Conservation (phyloP, 2,888 invertebrate species). For the Tupiocoris notatus region DNA sequence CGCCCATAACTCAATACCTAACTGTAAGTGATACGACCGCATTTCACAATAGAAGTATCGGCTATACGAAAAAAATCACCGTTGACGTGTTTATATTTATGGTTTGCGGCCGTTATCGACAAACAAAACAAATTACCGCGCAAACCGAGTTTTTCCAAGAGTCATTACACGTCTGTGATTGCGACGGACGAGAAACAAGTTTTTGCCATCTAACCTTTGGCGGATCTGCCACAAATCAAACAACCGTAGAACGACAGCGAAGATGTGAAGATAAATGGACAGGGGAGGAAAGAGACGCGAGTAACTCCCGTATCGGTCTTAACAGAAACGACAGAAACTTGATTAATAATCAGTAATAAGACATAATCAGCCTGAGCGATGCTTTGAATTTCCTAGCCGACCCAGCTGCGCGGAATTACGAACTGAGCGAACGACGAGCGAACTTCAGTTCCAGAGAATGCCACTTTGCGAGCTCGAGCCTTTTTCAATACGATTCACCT, state of each 20-base stretch:
- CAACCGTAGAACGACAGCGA: background rate
- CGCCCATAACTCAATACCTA: too few relatives aligned
- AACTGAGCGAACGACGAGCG: background rate
- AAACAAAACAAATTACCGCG: background rate
- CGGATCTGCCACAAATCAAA: background rate
- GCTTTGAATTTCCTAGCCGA: constrained; percentile 1
- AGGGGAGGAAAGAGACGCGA: background rate
- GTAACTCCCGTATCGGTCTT: background rate
- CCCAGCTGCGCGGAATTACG: background rate
- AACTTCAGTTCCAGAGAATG: too few relatives aligned
- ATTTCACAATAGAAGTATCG: too few relatives aligned
- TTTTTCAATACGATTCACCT: background rate
- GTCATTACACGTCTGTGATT: background rate
- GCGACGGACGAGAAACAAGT: background rate
- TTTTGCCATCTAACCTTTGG: background rate
- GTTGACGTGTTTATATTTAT: background rate
- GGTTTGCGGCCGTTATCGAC: background rate
- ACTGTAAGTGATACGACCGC: too few relatives aligned
- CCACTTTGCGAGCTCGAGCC: background rate
- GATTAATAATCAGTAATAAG: constrained; percentile 26
- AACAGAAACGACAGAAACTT: background rate
- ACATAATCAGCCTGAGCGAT: constrained; percentile 3
- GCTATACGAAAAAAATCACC: too few relatives aligned
- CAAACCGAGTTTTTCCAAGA: background rate
- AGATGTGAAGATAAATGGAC: background rate